phyloP scores from a whole-genome alignment of 2,113 vertebrate species.

The Phaethornis superciliosus region DNA sequence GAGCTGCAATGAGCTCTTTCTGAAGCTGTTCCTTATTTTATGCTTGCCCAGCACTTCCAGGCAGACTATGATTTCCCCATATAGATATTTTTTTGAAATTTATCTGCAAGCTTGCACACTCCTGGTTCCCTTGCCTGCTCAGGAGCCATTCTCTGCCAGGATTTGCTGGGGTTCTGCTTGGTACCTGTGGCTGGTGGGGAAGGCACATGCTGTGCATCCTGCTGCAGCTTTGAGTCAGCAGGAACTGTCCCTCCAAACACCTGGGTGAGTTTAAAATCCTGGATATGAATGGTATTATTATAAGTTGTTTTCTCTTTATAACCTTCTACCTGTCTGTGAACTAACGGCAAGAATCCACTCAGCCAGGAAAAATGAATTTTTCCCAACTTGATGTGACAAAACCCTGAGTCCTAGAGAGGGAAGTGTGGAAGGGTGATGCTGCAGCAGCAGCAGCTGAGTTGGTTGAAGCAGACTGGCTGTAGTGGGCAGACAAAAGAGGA shows the following conservation, averaged over 20 bases:
- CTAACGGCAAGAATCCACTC: not conserved
- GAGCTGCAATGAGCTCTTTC: accelerated
- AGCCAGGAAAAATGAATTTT: not conserved
- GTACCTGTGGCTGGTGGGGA: not conserved
- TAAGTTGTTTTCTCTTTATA: not conserved
- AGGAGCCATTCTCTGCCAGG: accelerated
- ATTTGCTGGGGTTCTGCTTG: not conserved
- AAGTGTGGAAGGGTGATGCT: not conserved
- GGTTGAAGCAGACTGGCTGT: not conserved
- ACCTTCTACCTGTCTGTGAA: not conserved
- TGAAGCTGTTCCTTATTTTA: not conserved
- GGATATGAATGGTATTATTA: no score
- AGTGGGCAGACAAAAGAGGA: not conserved
- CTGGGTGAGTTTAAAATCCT: not conserved
- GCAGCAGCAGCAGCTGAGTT: not conserved
- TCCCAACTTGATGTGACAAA: not conserved
- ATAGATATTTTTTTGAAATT: not conserved
- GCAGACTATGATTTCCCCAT: not conserved
- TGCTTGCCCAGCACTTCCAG: not conserved
- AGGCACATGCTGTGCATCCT: accelerated
- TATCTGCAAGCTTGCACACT: accelerated
- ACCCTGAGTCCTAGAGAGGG: not conserved
- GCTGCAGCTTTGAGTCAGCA: not conserved
- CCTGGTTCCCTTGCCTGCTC: not conserved
- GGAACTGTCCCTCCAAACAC: not conserved